Base-by-base conservation (phyloP, 30 jellyfish, hydroid and myxozoan genomes). In the Aurelia sp. region DNA sequence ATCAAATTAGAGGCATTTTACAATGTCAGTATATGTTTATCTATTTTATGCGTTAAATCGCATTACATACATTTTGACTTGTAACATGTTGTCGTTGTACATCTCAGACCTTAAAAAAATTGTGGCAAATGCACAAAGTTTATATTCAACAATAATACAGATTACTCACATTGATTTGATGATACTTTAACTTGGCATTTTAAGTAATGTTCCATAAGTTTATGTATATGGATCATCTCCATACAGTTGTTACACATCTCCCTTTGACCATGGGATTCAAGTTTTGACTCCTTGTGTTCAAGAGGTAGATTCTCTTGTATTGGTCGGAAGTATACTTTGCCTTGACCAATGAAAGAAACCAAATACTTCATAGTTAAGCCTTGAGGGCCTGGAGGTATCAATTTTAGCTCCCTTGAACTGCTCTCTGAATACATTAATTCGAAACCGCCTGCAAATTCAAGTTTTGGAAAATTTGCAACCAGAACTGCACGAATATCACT, bases 361-460 rank as follows among this genome's bases (percentile, higher is more conserved):
- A 68, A 8, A 22, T 68, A 68, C 61, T 22, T 68, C 80, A 68
- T 68, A 3, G 80, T 68, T 4, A 68, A 7, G 12, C 80, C 80
- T 4, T 5, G 5, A 16, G 80, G 60, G 15, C 80, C 80, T 68
- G 80, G 80, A 4, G 80, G 80, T 8, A 38, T 38, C 5, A 38
- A 3, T 38, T 38, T 38, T 5, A 38, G 3, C 31, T 4, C 80
- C 24, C 80, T 68, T 8, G 61, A 68, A 3, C 80, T 7, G 13
- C 15, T 68, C 80, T 68, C 80, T 63, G 13, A 5, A 68, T 68
- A 68, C 80, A 22, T 68, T 68, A 68, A 68, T 22, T 68, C 80
- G 13, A 68, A 68, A 30, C 80, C 80, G 4, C 19, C 58, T 4
- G 80, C 80, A 4, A 2, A 4, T 68, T 4, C 59, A 8, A 68